Evolutionary conservation across 2,113 vertebrate genomes (phyloP).

Genomic region (Galeopterus variegatus): DNA sequence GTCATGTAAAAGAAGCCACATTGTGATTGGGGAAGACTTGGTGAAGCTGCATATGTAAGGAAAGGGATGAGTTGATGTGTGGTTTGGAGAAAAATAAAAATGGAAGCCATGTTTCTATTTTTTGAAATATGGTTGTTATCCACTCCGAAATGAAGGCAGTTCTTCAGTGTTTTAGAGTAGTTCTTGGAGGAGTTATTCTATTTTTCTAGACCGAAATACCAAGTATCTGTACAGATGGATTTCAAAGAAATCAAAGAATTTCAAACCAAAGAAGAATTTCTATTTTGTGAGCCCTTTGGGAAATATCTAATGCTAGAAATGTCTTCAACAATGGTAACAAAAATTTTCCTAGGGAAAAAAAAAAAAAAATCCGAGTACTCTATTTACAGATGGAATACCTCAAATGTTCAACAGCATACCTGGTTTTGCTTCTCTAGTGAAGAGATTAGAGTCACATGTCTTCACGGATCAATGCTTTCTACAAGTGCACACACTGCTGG

Average conservation of each 20-base stretch:
- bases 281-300: neutral
- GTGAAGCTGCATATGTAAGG: neutral
- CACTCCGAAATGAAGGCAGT: neutral
- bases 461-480: neutral
- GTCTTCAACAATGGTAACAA: neutral
- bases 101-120: neutral
- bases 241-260: too few species aligned
- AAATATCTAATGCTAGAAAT: slow-evolving; percentile 41
- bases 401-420: neutral
- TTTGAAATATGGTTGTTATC: neutral
- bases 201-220: neutral
- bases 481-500: neutral
- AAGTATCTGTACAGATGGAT: too few species aligned
- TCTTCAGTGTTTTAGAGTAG: neutral
- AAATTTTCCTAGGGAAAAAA: neutral
- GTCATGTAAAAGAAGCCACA: neutral
- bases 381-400: neutral
- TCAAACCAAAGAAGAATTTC: neutral
- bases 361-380: neutral
- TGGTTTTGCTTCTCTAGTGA: neutral
- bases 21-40: neutral
- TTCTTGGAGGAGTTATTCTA: neutral
- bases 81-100: slow-evolving; percentile 1
- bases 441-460: neutral
- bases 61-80: neutral